Base-by-base conservation (phyloP, 2,113 vertebrate genomes). In the Hypomesus transpacificus region DNA sequence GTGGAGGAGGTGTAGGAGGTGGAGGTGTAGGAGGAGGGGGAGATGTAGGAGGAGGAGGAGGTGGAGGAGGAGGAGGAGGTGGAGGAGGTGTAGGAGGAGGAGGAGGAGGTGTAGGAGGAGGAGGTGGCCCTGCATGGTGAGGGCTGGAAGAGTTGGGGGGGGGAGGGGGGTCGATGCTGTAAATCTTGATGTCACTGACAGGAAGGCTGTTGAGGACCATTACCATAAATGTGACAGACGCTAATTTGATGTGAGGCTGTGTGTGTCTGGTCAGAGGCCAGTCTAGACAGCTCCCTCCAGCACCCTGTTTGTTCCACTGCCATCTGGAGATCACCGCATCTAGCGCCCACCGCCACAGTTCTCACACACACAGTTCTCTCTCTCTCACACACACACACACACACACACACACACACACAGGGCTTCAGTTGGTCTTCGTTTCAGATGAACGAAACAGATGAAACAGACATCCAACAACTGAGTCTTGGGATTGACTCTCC, bases 181-280 rank as follows among this genome's bases (percentile, higher is more conserved):
- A 98, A 99, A 99, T 99, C 96, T 96, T 93, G 89, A 94, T 93
- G 95, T 95, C 95, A 97, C 89, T 95, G 95, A 97, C 94, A 96
- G 94, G 95, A 96, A 97, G 93, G 94, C 95, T 96, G 94, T 95
- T 95, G 95, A 91, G 90, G 94, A 94, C 94, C 94, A 96, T 98
- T 96, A 96, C 95, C 96, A 98, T 98, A 98, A 98, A 98, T 96
- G 95, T 98, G 96, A 97, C 96, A 97, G 97, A 96, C 93, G 87
- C 95, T 96, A 95, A 98, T 98, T 98, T 98, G 96, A 99, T 98
- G 95, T 95, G 96, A 96, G 95, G 95, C 95, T 96, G 96, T 96
- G 97, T 97, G 95, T 98, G 96, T 98, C 96, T 98, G 96, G 95
- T 94, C 93, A 93, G 93, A 92, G 94, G 94, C 93, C 94, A 96